These are phyloP conservation scores for Temnopleurus reevesii DNA, from an alignment of 53 echinoderm and acorn worm genomes.

Conservation along the genomic window DNA sequence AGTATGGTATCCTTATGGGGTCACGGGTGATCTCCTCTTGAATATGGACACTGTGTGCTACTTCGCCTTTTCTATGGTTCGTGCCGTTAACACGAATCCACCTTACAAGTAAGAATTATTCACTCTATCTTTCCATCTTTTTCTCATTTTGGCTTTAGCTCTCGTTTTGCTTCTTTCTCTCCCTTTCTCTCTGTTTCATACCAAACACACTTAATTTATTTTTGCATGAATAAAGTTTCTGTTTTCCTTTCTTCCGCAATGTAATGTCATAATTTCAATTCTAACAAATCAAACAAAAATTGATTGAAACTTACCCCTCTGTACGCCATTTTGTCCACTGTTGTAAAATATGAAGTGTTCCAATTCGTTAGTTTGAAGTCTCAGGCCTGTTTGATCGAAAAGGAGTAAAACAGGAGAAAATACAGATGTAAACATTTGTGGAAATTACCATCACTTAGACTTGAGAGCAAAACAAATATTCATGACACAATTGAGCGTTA, in stretches of 20 bases:
- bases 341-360: neutral
- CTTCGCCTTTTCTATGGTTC: too few species aligned
- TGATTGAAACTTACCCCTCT: constrained; percentile 8
- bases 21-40: neutral
- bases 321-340: neutral
- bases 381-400: neutral
- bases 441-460: too few species aligned
- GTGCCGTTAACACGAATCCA: too few species aligned
- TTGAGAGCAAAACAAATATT: too few species aligned
- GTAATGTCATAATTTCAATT: neutral
- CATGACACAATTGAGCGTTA: too few species aligned
- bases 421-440: too few species aligned
- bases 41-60: neutral
- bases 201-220: too few species aligned
- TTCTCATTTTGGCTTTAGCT: neutral
- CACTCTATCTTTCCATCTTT: neutral
- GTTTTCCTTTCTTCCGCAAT: neutral
- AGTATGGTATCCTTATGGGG: neutral
- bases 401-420: neutral
- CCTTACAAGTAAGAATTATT: too few species aligned
- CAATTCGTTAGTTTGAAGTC: neutral
- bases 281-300: neutral
- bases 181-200: neutral
- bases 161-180: neutral
- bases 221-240: too few species aligned